Evolutionary conservation across 1,140 invertebrate species (phyloP), one percentile per base, ranked within the genome.

Genomic region (Microplitis mediator): DNA sequence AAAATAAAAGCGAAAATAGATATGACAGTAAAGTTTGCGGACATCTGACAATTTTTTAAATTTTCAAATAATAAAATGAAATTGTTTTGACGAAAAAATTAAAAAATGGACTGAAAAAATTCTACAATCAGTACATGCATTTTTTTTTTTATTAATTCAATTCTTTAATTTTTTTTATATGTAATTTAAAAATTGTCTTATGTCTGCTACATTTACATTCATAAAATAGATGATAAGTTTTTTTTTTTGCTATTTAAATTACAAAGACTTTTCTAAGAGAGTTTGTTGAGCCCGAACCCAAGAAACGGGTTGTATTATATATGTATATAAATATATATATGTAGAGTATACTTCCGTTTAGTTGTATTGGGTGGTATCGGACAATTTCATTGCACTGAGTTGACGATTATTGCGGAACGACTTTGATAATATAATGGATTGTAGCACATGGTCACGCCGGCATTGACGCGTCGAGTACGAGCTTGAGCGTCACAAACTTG

Each of bases 391-490:
- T 16, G 62, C 36, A 45, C 4, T 9, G 36, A 64, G 4, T 50
- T 64, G 14, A 62, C 39, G 62, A 64, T 64, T 64, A 64, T 64
- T 64, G 62, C 39, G 34, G 36, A 50, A 64, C 39, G 34, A 50
- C 62, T 64, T 64, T 35, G 39, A 45, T 45, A 45, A 45, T 45
- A 64, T 64, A 64, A 64, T 64, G 62, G 36, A 64, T 62, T 71
- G 60, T 62, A 52, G 60, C 68, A 70, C 68, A 70, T 71, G 61
- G 61, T 62, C 69, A 62, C 69, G 45, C 60, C 61, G 69, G 50
- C 61, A 62, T 64, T 71, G 69, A 71, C 69, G 60, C 69, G 51
- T 71, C 34, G 60, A 63, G 9, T 63, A 35, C 58, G 45, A 31
- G 31, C 35, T 4, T 0, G 36, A 63, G 50, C 50, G 31, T 51